Evolutionary conservation across 2,797 vertebrate species (phyloP).

Genomic region (Gymnocypris eckloni): DNA sequence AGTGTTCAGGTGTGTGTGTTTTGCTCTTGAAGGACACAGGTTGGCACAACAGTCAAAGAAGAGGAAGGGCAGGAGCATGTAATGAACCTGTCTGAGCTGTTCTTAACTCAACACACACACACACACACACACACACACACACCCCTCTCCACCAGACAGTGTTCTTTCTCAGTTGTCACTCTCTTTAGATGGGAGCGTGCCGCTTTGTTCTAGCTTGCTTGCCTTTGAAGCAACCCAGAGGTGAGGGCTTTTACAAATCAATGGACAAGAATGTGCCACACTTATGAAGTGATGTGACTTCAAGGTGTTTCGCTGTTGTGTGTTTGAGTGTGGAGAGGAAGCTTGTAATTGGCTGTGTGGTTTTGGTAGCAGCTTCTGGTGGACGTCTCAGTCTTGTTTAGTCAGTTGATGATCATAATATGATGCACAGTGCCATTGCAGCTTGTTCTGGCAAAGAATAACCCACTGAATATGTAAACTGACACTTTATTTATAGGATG

Average conservation of each 20-base stretch:
- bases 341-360: conserved; percentile 5
- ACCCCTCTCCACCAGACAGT: neutral
- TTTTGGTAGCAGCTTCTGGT: neutral
- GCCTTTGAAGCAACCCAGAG: conserved; percentile 38
- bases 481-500: neutral
- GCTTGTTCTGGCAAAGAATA: neutral
- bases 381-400: neutral
- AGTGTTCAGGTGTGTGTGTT: conserved; percentile 7
- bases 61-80: conserved; percentile 48
- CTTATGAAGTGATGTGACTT: conserved; percentile 14
- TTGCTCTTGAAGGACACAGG: conserved; percentile 12
- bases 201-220: conserved; percentile 26
- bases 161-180: conserved; percentile 23
- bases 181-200: conserved; percentile 21
- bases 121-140: conserved; percentile 1
- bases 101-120: conserved; percentile 37
- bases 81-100: conserved; percentile 55
- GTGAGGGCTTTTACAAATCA: conserved; percentile 52
- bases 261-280: conserved; percentile 27
- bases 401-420: neutral
- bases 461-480: neutral
- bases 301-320: neutral
- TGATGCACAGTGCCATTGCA: neutral
- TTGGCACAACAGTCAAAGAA: conserved; percentile 44
- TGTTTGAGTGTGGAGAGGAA: neutral